Conservation (phyloP, 2,888 invertebrate species). For the Hirtodrosophila cameraria region DNA sequence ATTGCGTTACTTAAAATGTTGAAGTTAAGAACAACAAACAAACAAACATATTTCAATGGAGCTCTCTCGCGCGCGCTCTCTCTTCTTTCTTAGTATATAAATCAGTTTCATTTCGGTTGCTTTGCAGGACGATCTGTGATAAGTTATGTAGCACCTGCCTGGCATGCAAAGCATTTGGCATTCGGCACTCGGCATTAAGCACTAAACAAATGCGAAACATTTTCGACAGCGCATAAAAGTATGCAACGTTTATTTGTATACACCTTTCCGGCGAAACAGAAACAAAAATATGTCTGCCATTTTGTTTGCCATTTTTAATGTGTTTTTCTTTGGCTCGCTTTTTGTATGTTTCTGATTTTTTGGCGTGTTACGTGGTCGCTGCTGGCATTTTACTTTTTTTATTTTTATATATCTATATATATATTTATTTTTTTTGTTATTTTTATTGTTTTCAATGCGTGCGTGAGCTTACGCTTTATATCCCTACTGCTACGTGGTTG, state of each 20-base stretch:
- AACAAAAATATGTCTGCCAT: slow-evolving; percentile 79
- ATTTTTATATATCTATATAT: too few relatives aligned
- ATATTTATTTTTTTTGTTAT: slow-evolving; percentile 11
- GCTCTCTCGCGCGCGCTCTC: too few relatives aligned
- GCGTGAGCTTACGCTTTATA: slow-evolving; percentile 77
- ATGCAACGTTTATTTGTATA: slow-evolving; percentile 50
- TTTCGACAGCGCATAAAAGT: slow-evolving; percentile 37
- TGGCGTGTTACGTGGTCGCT: slow-evolving; percentile 59
- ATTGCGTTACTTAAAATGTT: slow-evolving; percentile 36
- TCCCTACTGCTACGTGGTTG: slow-evolving; percentile 68
- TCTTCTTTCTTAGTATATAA: too few relatives aligned
- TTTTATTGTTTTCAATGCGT: slow-evolving; percentile 60
- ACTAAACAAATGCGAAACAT: slow-evolving; percentile 71
- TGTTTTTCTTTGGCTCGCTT: slow-evolving; percentile 50
- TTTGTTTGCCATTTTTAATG: slow-evolving; percentile 80
- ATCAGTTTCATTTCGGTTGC: slow-evolving; percentile 59
- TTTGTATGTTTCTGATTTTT: slow-evolving; percentile 43
- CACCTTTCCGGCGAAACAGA: slow-evolving; percentile 48
- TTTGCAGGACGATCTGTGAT: slow-evolving; percentile 57
- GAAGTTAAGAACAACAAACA: slow-evolving; percentile 20
- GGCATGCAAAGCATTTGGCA: slow-evolving; percentile 79
- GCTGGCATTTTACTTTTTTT: slow-evolving; percentile 21
- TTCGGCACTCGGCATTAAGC: too few relatives aligned
- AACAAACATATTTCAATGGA: slow-evolving; percentile 37
- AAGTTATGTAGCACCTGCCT: slow-evolving; percentile 72